Base-by-base conservation (phyloP, 1,140 invertebrate species). In the Sarcophaga peregrina region DNA sequence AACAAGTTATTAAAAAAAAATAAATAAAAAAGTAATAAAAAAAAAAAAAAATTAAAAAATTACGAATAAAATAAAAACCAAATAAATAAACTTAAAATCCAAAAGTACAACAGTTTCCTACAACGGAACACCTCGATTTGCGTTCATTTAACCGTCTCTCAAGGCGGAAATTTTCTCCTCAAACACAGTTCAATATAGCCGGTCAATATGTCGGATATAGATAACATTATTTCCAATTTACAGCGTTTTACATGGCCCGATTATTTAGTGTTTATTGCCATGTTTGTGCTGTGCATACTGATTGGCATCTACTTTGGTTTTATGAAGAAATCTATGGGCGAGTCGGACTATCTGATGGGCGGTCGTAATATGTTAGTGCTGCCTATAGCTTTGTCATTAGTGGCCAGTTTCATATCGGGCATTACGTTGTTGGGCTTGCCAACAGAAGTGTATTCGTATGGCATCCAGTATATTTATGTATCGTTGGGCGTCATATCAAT, bases 401-500 rank as follows among this genome's bases (percentile, higher is more conserved):
- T 93, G 80, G 93, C 94, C 52, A 92, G 96, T 91, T 98, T 97
- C 87, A 95, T 98, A 90, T 98, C 96, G 0, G 96, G 97, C 15
- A 97, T 98, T 80, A 96, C 96, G 0, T 91, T 98, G n/a, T 92
- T 98, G 2, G 97, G 97, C 7, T 92, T 96, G 1, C 97, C 97
- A 0, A 95, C 96, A 0, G 97, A 98, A 91, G 96, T 98, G 88
- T 98, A 98, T 86, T 94, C 95, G 2, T 96, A 96, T 87, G 97
- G 96, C 0, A 96, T 95, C 0, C 95, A 97, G 86, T 96, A 96
- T 86, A 89, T 94, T 1, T 94, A 93, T 84, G 93, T 95, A 9
- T 89, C 93, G 1, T 87, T 93, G 20, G 93, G 93, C 2, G 92
- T 95, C 48, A 88, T 95, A 7, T 85, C 95, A 8, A 94, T 95